Evolutionary conservation across 2,888 invertebrate species (phyloP).

Genomic region (Thymelicus lineola): DNA sequence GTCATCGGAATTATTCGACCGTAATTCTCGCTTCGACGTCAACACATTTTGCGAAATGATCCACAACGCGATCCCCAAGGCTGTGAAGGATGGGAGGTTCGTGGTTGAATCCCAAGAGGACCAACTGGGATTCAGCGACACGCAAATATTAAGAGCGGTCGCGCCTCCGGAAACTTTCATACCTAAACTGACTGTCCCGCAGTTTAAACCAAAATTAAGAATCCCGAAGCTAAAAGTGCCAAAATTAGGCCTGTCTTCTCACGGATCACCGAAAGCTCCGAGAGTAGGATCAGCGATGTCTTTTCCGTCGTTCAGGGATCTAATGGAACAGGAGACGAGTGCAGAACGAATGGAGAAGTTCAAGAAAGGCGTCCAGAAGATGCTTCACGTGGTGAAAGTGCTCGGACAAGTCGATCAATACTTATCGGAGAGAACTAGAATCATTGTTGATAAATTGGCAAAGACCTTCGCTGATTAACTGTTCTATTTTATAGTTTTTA

Average conservation of each 20-base stretch:
- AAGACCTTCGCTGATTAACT: constrained; percentile 67
- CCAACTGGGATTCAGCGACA: constrained; percentile 62
- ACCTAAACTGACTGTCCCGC: constrained; percentile 54
- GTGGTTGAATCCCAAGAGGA: constrained; percentile 61
- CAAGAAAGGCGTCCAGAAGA: constrained; percentile 75
- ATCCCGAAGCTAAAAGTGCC: constrained; percentile 63
- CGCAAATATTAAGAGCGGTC: constrained; percentile 57
- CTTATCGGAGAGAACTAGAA: constrained; percentile 71
- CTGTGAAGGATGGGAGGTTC: constrained; percentile 69
- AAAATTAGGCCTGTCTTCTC: constrained; percentile 45
- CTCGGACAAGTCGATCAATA: constrained; percentile 75
- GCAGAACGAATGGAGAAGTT: constrained; percentile 74
- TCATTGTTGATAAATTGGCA: constrained; percentile 71
- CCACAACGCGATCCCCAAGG: constrained; percentile 68
- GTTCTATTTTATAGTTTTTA: not conserved
- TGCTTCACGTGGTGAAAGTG: constrained; percentile 75
- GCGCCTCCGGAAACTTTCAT: constrained; percentile 68
- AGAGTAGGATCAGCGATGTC: constrained; percentile 59
- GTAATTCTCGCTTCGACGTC: constrained; percentile 53
- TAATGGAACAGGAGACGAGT: constrained; percentile 63
- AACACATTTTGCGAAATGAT: constrained; percentile 71
- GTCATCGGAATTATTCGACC: constrained; percentile 44
- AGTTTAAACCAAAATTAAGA: constrained; percentile 60
- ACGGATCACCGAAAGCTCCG: constrained; percentile 52
- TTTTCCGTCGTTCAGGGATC: constrained; percentile 52